Conservation (phyloP, 2,888 invertebrate genomes). For the Standfussiana lucernea region DNA sequence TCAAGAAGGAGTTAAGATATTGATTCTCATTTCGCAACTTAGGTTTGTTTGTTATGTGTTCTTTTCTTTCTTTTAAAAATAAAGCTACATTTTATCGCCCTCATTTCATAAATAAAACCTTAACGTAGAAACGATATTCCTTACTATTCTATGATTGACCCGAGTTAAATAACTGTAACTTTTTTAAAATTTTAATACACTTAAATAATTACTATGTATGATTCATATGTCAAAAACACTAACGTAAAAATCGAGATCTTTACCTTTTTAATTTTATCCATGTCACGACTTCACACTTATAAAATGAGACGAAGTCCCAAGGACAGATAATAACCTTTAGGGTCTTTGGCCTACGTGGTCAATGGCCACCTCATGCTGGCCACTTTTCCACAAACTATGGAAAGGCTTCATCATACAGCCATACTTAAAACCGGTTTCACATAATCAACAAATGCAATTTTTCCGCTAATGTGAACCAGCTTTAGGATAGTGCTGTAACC, state of each 20-base stretch:
- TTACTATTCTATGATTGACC: background rate
- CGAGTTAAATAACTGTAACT: background rate
- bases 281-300: conserved; percentile 71
- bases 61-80: background rate
- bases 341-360: conserved; percentile 72
- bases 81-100: background rate
- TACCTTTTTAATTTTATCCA: conserved; percentile 56
- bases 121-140: background rate
- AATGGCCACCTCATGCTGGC: conserved; percentile 39
- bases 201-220: background rate
- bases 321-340: conserved; percentile 68
- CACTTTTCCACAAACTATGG: conserved; percentile 65
- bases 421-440: conserved; percentile 25
- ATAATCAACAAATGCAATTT: conserved; percentile 1
- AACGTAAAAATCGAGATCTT: conserved; percentile 17
- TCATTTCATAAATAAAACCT: background rate
- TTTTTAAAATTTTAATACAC: background rate
- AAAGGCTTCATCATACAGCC: conserved; percentile 43
- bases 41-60: background rate
- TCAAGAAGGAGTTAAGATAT: background rate
- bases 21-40: background rate
- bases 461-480: background rate
- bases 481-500: conserved; percentile 36
- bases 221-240: background rate
- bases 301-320: conserved; percentile 54